Conservation (phyloP, 2,797 vertebrate species). For the Eupleurogrammus muticus region DNA sequence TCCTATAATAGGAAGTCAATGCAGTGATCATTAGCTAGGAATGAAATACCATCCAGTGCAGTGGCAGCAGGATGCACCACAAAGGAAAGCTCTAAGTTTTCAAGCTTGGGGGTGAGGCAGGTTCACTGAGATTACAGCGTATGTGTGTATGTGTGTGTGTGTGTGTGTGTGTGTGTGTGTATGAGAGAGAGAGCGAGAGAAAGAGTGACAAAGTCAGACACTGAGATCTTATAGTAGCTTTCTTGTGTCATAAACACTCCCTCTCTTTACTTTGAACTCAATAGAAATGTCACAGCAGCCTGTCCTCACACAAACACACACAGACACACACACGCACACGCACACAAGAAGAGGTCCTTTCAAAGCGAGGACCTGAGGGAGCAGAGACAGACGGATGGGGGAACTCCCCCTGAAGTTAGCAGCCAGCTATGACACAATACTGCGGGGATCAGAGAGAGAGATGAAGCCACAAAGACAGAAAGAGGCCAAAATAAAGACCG, state of each 20-base stretch:
- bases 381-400: slow-evolving; percentile 52
- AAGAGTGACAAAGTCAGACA: slow-evolving; percentile 48
- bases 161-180: slow-evolving; percentile 14
- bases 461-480: slow-evolving; percentile 23
- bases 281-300: slow-evolving; percentile 59
- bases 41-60: slow-evolving; percentile 56
- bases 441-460: slow-evolving; percentile 29
- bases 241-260: slow-evolving; percentile 63
- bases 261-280: slow-evolving; percentile 62
- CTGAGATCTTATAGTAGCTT: slow-evolving; percentile 57
- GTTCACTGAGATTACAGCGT: slow-evolving; percentile 14
- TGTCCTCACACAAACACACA: neutral
- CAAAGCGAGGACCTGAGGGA: slow-evolving; percentile 73
- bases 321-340: slow-evolving; percentile 10
- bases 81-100: slow-evolving; percentile 77
- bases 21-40: slow-evolving; percentile 59
- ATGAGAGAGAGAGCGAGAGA: no score
- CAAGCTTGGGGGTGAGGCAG: slow-evolving; percentile 58
- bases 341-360: slow-evolving; percentile 48
- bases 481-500: slow-evolving; percentile 18
- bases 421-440: slow-evolving; percentile 56
- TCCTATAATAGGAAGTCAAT: slow-evolving; percentile 58
- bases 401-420: slow-evolving; percentile 56
- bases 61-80: slow-evolving; percentile 38
- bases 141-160: slow-evolving; percentile 15